Conservation (phyloP, 2,797 vertebrate species). For the Catamblyrhynchus diadema region DNA sequence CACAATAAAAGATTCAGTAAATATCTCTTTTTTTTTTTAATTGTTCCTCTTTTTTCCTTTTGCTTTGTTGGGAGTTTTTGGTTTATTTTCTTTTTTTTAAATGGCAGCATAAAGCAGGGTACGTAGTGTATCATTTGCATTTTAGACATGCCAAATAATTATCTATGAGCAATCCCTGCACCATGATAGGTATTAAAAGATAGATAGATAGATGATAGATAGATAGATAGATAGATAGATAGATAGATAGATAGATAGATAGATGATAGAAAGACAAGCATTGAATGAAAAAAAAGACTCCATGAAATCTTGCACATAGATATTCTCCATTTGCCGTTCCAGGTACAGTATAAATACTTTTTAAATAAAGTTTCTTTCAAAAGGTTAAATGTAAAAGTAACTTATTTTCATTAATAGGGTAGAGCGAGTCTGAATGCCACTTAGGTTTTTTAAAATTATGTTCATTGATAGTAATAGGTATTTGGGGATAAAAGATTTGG, state of each 20-base stretch:
- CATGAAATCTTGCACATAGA: not conserved
- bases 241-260: not conserved
- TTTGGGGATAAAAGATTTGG: not conserved
- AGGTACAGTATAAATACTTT: not conserved
- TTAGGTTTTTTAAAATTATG: not conserved
- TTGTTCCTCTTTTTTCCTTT: rapidly evolving
- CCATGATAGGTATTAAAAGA: not conserved
- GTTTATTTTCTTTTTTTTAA: not conserved
- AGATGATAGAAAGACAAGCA: not conserved
- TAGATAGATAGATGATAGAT: not conserved
- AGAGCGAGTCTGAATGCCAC: not conserved
- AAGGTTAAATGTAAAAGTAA: not conserved
- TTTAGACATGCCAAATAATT: not conserved
- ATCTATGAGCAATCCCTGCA: not conserved
- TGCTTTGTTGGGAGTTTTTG: not conserved
- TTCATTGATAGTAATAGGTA: not conserved
- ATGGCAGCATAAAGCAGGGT: not conserved
- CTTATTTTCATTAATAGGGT: not conserved
- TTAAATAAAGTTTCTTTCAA: not conserved
- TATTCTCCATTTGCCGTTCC: not conserved
- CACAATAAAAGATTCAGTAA: not conserved
- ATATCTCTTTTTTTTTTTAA: not conserved
- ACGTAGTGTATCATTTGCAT: not conserved
- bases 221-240: no score
- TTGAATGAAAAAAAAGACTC: rapidly evolving